These are phyloP conservation scores for Zaprionus kolodkinae DNA, from an alignment of 1,140 invertebrate genomes.

Conservation along the genomic window DNA sequence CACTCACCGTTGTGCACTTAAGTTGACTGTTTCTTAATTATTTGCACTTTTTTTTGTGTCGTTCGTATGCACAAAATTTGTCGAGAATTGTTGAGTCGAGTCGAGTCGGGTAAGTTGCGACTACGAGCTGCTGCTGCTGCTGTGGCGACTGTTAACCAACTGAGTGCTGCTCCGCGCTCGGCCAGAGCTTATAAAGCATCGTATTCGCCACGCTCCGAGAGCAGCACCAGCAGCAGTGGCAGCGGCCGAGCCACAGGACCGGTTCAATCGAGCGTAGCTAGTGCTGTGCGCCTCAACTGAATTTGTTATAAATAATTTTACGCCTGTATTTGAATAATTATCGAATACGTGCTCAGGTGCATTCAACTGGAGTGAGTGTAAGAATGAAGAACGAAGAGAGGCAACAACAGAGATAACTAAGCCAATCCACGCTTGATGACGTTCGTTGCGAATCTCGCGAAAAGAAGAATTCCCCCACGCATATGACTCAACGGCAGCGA, in stretches of 20 bases:
- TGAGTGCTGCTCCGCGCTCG: conserved; percentile 61
- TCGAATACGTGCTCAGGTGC: not conserved
- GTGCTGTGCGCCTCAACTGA: not conserved
- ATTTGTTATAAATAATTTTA: conserved; percentile 33
- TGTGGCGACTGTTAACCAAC: conserved; percentile 53
- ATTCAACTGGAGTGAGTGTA: not conserved
- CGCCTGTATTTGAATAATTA: not conserved
- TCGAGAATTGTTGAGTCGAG: not conserved
- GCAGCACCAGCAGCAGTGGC: conserved; percentile 2
- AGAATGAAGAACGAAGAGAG: not conserved
- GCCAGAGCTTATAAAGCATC: conserved; percentile 68
- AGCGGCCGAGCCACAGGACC: conserved; percentile 58
- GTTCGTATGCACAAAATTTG: conserved; percentile 11
- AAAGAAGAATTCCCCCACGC: conserved; percentile 19
- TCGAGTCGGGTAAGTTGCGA: conserved; percentile 2
- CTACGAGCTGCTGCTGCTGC: conserved; percentile 42
- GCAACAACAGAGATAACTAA: not conserved
- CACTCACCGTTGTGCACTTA: conserved; percentile 74
- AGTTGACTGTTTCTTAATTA: conserved; percentile 71
- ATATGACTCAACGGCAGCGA: conserved; percentile 4
- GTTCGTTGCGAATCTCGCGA: not conserved
- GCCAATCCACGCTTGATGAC: not conserved
- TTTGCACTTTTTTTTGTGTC: conserved; percentile 63
- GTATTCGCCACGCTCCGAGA: conserved; percentile 9
- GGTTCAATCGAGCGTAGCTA: conserved; percentile 49